Percentiles rank a stretch among this genome's conserved stretches.
Evolutionary conservation across 2,797 vertebrate genomes (phyloP).

Genomic region (Sebastes hubbsi): DNA sequence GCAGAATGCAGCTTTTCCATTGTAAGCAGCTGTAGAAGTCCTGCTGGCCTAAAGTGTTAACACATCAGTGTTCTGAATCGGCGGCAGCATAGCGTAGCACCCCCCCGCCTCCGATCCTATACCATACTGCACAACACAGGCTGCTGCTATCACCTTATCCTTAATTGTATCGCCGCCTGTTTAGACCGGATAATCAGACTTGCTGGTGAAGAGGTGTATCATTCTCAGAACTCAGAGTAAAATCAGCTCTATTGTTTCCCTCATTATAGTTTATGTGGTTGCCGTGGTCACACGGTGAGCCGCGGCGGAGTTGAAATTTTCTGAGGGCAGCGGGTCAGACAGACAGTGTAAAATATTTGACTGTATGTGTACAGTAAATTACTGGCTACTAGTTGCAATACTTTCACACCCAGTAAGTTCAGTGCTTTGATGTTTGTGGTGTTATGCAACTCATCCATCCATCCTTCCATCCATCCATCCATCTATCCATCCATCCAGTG

Average conservation of each 20-base stretch:
- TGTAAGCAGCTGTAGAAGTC: background rate
- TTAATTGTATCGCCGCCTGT: background rate
- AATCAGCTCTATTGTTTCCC: background rate
- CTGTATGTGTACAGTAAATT: too few species aligned
- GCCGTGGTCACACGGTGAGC: background rate
- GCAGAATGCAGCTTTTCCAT: slow-evolving; percentile 3
- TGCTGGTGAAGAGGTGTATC: background rate
- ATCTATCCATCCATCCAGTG: too few species aligned
- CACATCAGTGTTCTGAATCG: slow-evolving; percentile 1
- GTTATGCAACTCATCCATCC: too few species aligned
- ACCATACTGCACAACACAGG: background rate
- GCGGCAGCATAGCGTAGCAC: background rate
- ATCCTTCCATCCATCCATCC: too few species aligned
- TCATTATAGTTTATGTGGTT: background rate
- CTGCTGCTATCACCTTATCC: background rate
- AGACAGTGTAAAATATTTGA: background rate
- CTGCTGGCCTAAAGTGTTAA: background rate
- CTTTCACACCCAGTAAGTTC: too few species aligned
- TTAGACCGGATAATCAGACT: background rate
- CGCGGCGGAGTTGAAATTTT: too few species aligned
- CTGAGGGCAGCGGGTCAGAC: background rate
- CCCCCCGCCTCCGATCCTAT: background rate
- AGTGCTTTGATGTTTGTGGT: too few species aligned
- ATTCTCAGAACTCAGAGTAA: background rate
- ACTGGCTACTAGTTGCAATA: too few species aligned